Evolutionary conservation across 2,888 invertebrate genomes (phyloP).

Genomic region (Heliconius erato): DNA sequence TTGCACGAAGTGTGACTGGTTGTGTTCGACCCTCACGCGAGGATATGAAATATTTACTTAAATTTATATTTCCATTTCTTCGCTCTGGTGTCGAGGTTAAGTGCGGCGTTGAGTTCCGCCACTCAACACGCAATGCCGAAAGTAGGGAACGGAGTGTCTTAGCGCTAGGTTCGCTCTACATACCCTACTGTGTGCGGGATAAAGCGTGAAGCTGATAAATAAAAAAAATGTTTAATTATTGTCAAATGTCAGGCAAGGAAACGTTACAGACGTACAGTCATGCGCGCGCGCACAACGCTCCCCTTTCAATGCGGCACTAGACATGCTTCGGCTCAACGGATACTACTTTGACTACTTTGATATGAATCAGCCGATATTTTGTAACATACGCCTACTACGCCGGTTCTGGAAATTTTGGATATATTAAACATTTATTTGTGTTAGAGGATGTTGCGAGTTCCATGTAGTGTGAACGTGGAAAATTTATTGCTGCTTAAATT

Average conservation of each 20-base stretch:
- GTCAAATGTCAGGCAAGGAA: conserved; percentile 29
- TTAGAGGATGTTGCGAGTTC: background rate
- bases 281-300: conserved; percentile 61
- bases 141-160: too few relatives aligned
- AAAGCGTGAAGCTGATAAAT: too few relatives aligned
- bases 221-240: background rate
- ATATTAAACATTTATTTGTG: background rate
- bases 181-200: too few relatives aligned
- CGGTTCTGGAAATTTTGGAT: background rate
- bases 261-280: conserved; percentile 34
- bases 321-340: conserved; percentile 59
- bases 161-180: too few relatives aligned
- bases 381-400: conserved; percentile 33
- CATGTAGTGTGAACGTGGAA: background rate
- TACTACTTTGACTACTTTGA: conserved; percentile 58
- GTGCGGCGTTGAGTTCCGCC: too few relatives aligned
- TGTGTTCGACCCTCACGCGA: too few relatives aligned
- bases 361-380: conserved; percentile 48
- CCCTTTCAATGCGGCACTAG: conserved; percentile 64
- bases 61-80: too few relatives aligned
- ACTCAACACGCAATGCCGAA: too few relatives aligned
- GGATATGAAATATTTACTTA: too few relatives aligned
- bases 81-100: too few relatives aligned
- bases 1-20: too few relatives aligned
- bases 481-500: background rate